These are phyloP conservation scores for Hippopotamus amphibius DNA, from an alignment of 2,113 vertebrate species.

Conservation along the genomic window DNA sequence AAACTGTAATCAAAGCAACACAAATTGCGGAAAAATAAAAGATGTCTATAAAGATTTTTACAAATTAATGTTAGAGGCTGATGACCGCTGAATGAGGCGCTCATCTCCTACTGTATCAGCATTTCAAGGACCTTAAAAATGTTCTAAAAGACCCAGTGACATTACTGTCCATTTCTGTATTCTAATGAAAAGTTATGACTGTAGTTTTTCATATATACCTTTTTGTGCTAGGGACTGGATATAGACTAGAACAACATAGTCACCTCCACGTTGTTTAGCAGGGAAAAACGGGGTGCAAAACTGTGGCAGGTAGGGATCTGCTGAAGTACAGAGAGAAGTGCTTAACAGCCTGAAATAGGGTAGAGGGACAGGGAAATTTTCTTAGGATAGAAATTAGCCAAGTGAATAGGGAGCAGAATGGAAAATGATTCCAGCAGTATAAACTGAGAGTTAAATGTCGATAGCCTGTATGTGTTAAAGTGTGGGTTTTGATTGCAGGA, in stretches of 20 bases:
- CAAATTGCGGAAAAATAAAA: background rate
- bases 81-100: background rate
- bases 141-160: background rate
- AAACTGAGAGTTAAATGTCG: background rate
- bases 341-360: background rate
- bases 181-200: background rate
- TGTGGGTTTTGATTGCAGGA: background rate
- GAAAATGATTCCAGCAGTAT: background rate
- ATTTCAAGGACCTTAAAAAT: constrained; percentile 18
- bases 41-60: background rate
- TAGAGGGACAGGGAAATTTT: background rate
- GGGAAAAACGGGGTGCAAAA: background rate
- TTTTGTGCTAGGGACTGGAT: background rate
- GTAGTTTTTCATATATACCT: background rate
- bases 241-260: background rate
- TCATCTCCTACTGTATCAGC: background rate
- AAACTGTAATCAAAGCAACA: background rate
- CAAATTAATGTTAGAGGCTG: background rate
- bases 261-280: background rate
- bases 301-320: background rate
- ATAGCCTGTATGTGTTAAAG: background rate
- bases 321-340: background rate
- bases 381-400: background rate
- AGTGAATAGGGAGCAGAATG: background rate
- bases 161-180: background rate